Base-by-base conservation (phyloP, 2,797 vertebrate genomes). In the Linurgus olivaceus region DNA sequence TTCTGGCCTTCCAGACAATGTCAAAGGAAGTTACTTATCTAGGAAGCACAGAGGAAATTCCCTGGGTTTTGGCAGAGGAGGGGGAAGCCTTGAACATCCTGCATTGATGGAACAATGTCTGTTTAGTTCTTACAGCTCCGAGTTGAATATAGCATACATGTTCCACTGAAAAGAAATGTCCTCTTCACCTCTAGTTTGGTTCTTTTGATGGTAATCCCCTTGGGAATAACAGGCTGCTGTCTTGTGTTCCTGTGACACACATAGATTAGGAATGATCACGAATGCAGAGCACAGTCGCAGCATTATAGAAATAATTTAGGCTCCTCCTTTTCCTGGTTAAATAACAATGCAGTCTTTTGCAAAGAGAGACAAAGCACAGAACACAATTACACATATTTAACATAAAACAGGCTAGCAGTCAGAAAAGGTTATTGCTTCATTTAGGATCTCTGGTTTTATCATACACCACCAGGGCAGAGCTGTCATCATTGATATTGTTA, bases 191-290 rank as follows among this genome's bases (percentile, higher is more conserved):
- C 55, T 55, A 13, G n/a, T 83, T 89, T 93, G 68, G 51, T 88
- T 89, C 73, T 96, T 88, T 78, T 74, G 89, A 80, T 84, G 59
- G 59, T 90, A 93, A 86, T 96, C 85, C 76, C 48, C n/a, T 83
- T 86, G 85, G 93, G 89, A 95, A 66, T 70, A 86, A 58, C 62
- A 59, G 66, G 37, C 87, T 96, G 78, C 85, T 94, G 47, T 92
- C n/a, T 79, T 70, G n/a, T 66, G 92, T 82, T 96, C 85, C 79
- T 78, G 75, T 81, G 95, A 80, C 66, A 90, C 45, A 38, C 51
- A 45, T 19, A 75, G 70, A 72, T 86, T 66, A 73, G 70, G 48
- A 86, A 83, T 55, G 51, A 65, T 95, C 79, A 71, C 66, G 66
- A 80, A 91, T 75, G 92, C 79, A 79, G 93, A 86, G 54, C 92